Evolutionary conservation across 2,888 invertebrate genomes (phyloP), one percentile per base, ranked within the genome.

Genomic region (Tupiocoris notatus): DNA sequence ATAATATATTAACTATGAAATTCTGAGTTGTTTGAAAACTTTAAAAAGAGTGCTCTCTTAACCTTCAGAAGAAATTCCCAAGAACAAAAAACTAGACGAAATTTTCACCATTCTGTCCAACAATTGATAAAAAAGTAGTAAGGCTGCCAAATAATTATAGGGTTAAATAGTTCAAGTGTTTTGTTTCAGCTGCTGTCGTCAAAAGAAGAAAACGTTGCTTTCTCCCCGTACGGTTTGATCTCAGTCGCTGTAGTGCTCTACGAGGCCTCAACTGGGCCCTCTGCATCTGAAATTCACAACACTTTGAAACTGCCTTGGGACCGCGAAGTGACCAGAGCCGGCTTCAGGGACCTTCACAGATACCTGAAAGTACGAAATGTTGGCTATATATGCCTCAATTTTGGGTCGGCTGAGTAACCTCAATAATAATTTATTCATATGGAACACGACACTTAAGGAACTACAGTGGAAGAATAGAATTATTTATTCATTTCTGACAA

Each of bases 351-450:
- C 84, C 90, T 94, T 79, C 92, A 94, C 83, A 87, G 93, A 71
- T 89, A 92, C 81, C 86, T 94, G 76, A 89, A 92, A 87, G 94
- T 93, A n/a, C n/a, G n/a, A n/a, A n/a, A n/a, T n/a, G n/a, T n/a
- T n/a, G n/a, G n/a, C n/a, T n/a, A n/a, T 16, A 54, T 54, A 54
- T 7, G 7, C 7, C 16, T 54, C 54, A 54, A 16, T 16, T 9
- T 54, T 54, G 54, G 16, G 54, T 54, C 54, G 54, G 7, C 54
- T 9, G 16, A 9, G 54, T 9, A 54, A 54, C 7, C 54, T 54
- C 16, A 54, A 9, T 54, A 54, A 54, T 54, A 9, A 16, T 54
- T 54, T 54, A 9, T 54, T 54, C 18, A 20, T 21, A 17, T 66
- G 17, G n/a, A n/a, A n/a, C n/a, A n/a, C n/a, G n/a, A n/a, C n/a